These are phyloP conservation scores for Mellilla xanthometata DNA, from an alignment of 2,888 invertebrate species.

Conservation along the genomic window DNA sequence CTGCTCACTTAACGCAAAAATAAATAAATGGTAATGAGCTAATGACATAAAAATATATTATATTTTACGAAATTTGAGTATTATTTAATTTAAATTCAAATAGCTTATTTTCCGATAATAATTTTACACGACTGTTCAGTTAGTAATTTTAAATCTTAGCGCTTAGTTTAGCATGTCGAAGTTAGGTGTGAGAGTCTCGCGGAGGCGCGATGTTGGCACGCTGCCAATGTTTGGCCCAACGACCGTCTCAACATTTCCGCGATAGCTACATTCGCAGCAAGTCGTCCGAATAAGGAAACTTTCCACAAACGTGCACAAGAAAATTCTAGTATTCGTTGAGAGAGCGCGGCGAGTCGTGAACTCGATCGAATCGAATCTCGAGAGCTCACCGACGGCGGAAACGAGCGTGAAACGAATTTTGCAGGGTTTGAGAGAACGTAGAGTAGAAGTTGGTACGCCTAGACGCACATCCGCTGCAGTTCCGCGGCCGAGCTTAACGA, in stretches of 20 bases:
- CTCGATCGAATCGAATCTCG: slow-evolving; percentile 58
- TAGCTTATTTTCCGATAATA: slow-evolving; percentile 1
- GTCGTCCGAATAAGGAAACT: slow-evolving; percentile 56
- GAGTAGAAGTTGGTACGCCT: slow-evolving; percentile 39
- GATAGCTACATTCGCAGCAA: slow-evolving; percentile 61
- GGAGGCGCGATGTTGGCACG: slow-evolving; percentile 52
- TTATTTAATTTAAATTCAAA: neutral
- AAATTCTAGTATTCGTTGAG: slow-evolving; percentile 39
- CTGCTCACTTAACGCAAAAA: too few relatives aligned
- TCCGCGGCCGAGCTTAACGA: slow-evolving; percentile 50
- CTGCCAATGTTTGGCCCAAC: slow-evolving; percentile 60
- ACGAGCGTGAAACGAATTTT: slow-evolving; percentile 43
- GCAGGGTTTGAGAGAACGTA: slow-evolving; percentile 36
- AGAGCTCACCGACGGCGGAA: slow-evolving; percentile 37
- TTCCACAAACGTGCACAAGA: slow-evolving; percentile 57
- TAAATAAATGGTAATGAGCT: too few relatives aligned
- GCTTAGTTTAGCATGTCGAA: slow-evolving; percentile 28
- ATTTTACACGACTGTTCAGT: slow-evolving; percentile 2
- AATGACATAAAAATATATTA: too few relatives aligned
- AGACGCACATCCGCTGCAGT: slow-evolving; percentile 55
- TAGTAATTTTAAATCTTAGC: slow-evolving; percentile 35
- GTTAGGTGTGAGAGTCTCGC: slow-evolving; percentile 32
- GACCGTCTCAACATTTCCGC: slow-evolving; percentile 61
- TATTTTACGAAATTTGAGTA: too few relatives aligned
- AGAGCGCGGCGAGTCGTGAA: slow-evolving; percentile 59